Evolutionary conservation across 2,888 invertebrate genomes (phyloP).

Genomic region (Pristionchus exspectatus): DNA sequence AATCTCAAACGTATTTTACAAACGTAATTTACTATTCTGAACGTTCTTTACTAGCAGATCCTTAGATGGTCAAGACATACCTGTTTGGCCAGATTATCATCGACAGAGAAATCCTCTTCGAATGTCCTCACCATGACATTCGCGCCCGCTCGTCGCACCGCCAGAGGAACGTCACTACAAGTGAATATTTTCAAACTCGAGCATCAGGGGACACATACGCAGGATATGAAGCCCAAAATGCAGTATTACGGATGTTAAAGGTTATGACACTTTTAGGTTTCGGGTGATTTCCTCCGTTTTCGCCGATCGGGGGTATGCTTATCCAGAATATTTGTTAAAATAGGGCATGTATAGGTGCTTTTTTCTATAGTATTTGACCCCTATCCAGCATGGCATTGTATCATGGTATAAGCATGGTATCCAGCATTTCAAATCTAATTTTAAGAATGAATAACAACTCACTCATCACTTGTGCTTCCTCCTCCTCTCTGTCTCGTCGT

Average conservation of each 20-base stretch:
- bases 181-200: not conserved
- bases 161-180: conserved; percentile 45
- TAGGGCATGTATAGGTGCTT: not conserved
- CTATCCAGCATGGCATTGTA: no score
- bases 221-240: no score
- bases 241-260: no score
- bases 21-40: no score
- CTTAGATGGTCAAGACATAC: conserved; percentile 51
- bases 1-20: no score
- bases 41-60: no score
- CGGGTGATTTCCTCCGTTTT: no score
- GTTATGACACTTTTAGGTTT: no score
- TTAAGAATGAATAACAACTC: conserved; percentile 26
- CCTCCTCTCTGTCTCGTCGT: not conserved
- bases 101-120: conserved; percentile 73
- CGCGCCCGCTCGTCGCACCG: conserved; percentile 54
- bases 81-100: conserved; percentile 65
- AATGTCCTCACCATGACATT: conserved; percentile 73
- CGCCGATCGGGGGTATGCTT: no score
- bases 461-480: conserved; percentile 58
- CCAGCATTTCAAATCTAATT: not conserved
- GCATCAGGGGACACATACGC: no score
- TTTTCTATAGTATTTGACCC: not conserved
- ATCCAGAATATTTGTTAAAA: no score
- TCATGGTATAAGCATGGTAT: no score